phyloP scores from a whole-genome alignment of 2,113 vertebrate genomes.

The Ptychochromis oligacanthus region DNA sequence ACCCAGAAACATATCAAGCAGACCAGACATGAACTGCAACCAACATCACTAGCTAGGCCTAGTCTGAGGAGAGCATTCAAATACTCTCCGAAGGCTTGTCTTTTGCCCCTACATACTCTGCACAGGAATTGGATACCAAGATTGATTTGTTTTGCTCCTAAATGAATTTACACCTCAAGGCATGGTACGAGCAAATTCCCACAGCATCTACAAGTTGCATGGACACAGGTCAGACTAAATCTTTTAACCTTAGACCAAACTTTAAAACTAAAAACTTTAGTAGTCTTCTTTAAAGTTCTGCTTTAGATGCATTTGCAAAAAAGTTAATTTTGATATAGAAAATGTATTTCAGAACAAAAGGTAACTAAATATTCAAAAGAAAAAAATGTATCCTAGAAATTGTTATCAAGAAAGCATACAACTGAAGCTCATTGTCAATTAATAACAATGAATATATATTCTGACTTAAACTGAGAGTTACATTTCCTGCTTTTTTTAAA shows the following conservation, averaged over 20 bases:
- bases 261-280: background rate
- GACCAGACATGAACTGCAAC: background rate
- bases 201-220: background rate
- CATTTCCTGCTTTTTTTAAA: background rate
- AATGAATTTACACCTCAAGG: background rate
- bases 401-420: background rate
- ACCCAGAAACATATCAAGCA: background rate
- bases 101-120: background rate
- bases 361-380: background rate
- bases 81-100: background rate
- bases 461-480: background rate
- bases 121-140: background rate
- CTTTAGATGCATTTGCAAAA: background rate
- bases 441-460: background rate
- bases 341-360: background rate
- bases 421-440: background rate
- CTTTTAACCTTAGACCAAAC: background rate
- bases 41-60: background rate
- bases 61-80: background rate
- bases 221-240: background rate
- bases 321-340: background rate
- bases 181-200: background rate
- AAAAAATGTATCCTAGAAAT: background rate
- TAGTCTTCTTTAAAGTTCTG: background rate
- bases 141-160: conserved; percentile 3